Evolutionary conservation across 2,888 invertebrate genomes (phyloP).

Genomic region (Synanthedon tipuliformis): DNA sequence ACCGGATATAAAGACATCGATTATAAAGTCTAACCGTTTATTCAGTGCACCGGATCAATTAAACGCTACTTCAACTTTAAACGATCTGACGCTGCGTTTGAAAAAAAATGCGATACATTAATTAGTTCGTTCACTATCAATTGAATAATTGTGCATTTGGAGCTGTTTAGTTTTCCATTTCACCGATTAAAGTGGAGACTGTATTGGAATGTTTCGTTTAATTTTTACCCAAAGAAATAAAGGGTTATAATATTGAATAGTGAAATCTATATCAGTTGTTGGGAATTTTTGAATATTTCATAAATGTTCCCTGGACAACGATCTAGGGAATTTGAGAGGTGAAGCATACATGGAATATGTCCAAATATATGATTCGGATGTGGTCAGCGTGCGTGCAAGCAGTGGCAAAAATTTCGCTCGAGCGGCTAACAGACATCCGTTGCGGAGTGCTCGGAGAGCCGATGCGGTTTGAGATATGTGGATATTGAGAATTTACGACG

Average conservation of each 20-base stretch:
- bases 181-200: neutral
- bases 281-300: no score
- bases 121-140: neutral
- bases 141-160: slow-evolving; percentile 4
- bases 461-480: neutral
- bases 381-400: slow-evolving; percentile 11
- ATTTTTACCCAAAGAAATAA: no score
- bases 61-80: neutral
- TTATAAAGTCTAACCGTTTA: no score
- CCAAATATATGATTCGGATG: slow-evolving; percentile 1
- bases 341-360: neutral
- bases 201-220: no score
- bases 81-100: neutral
- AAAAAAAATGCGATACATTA: neutral
- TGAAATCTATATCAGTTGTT: no score
- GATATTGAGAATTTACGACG: neutral
- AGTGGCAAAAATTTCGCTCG: slow-evolving; percentile 12
- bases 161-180: neutral
- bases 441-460: neutral
- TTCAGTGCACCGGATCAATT: neutral
- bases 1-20: no score
- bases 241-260: no score
- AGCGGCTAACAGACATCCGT: slow-evolving; percentile 5
- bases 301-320: neutral
- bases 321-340: neutral